Conservation (phyloP, 1,140 invertebrate species). For the Phymorhynchus buccinoides region DNA sequence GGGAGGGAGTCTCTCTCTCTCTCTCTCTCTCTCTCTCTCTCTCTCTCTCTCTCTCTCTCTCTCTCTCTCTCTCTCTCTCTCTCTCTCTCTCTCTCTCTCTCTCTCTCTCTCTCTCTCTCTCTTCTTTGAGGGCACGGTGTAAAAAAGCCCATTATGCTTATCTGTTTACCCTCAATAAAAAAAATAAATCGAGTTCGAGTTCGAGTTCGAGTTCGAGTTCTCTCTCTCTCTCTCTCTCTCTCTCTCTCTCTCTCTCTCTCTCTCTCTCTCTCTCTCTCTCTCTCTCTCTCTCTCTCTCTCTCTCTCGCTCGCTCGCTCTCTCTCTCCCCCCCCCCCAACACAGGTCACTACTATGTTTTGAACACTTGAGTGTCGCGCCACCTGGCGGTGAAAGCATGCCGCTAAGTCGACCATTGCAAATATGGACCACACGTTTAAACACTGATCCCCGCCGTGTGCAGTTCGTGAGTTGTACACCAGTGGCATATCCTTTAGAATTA, state of each 20-base stretch:
- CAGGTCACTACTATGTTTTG: not conserved
- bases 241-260: slow-evolving; percentile 12
- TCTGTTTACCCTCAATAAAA: not conserved
- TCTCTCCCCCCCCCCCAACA: too few relatives aligned
- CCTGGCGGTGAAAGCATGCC: too few relatives aligned
- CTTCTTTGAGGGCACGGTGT: not conserved
- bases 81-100: not conserved
- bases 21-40: too few relatives aligned
- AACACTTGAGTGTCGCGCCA: too few relatives aligned
- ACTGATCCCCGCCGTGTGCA: too few relatives aligned
- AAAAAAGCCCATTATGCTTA: not conserved
- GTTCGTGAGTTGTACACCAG: too few relatives aligned
- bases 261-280: not conserved
- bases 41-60: not conserved
- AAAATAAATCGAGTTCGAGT: not conserved
- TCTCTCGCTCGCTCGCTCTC: too few relatives aligned
- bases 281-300: too few relatives aligned
- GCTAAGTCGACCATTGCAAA: too few relatives aligned
- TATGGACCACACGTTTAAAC: not conserved
- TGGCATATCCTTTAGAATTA: not conserved
- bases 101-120: not conserved
- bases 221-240: slow-evolving; percentile 7
- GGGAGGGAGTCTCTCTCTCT: too few relatives aligned
- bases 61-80: not conserved
- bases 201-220: not conserved